Base-by-base conservation (phyloP, 2,888 invertebrate genomes). In the Trachelus stipa region DNA sequence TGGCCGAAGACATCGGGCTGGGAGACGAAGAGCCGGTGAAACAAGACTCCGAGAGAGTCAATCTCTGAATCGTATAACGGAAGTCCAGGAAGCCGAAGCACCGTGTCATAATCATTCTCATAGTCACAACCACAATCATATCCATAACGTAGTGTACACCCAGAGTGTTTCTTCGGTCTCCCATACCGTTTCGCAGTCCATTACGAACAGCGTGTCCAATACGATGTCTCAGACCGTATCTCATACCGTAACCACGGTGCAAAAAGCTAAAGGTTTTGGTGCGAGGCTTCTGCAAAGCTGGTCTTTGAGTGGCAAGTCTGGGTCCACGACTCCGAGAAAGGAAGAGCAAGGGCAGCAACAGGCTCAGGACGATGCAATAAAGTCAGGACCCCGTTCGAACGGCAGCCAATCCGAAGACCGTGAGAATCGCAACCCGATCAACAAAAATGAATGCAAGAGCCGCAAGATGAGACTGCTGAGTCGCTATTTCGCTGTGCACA, bases 41-140 rank as follows among this genome's bases (percentile, higher is more conserved):
- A 94, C 95, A 3, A 92, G 94, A 82, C 92, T 97, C 78, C 93
- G 97, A 12, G 97, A 97, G 92, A 96, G 96, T 85, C 96, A 97
- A 88, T 97, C 97, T 35, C 92, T 97, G 80, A 97, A 97, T 91
- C 94, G 97, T 82, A 97, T 97, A 83, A 96, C 96, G 30, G 97
- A 97, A 92, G 96, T 96, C 83, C 96, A 96, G 91, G 96, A 96
- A 90, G 95, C 95, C 77, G 94, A 92, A 68, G 90, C 90, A 0
- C 87, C 88, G 1, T 80, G 81, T 69, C 76, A 85, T 12, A 87
- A 86, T 81, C 86, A 88, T 79, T 84, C 81, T 73, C 83, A 85
- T 35, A 82, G 80, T 75, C 85, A 86, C 78, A 69, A 75, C 75
- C 76, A 74, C 11, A 69, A 79, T 71, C 71, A 71, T 31, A 78